Evolutionary conservation across 2,888 invertebrate genomes (phyloP).

Genomic region (Torymus auratus): DNA sequence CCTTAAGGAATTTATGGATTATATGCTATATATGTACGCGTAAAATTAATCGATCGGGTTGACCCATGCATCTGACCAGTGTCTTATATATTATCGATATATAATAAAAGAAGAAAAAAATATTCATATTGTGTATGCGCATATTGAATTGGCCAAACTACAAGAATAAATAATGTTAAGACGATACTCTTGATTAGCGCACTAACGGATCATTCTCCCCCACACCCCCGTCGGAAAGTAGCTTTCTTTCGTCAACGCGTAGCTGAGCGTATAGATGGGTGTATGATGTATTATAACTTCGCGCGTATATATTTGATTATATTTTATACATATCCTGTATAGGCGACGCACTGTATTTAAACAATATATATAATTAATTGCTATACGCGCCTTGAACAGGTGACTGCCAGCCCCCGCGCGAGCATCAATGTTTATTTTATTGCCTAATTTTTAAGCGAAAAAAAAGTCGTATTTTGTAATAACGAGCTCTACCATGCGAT

Average conservation of each 20-base stretch:
- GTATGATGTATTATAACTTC: slow-evolving; percentile 53
- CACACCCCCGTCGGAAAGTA: slow-evolving; percentile 14
- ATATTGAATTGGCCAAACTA: too few species aligned
- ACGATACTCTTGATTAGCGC: neutral
- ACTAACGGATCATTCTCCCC: slow-evolving; percentile 1
- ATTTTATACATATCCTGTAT: slow-evolving; percentile 42
- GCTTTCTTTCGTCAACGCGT: slow-evolving; percentile 23
- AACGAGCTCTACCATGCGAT: too few species aligned
- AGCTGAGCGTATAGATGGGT: slow-evolving; percentile 22
- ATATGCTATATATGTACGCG: too few species aligned
- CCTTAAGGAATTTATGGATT: neutral
- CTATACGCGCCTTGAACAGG: slow-evolving; percentile 12
- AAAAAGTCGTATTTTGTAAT: too few species aligned
- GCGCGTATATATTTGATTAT: slow-evolving; percentile 21
- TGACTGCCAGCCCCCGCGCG: slow-evolving; percentile 6
- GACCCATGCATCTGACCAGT: neutral
- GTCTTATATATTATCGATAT: too few species aligned
- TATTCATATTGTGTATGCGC: too few species aligned
- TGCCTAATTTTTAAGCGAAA: neutral
- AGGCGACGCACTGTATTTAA: slow-evolving; percentile 49
- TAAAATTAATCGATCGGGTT: neutral
- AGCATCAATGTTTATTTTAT: slow-evolving; percentile 26
- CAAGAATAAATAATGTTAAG: too few species aligned
- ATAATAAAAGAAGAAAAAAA: too few species aligned
- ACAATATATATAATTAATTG: slow-evolving; percentile 3